Percentiles rank a stretch among this genome's conserved stretches.
Evolutionary conservation across 2,113 vertebrate genomes (phyloP).

Genomic region (Aramus guarauna): DNA sequence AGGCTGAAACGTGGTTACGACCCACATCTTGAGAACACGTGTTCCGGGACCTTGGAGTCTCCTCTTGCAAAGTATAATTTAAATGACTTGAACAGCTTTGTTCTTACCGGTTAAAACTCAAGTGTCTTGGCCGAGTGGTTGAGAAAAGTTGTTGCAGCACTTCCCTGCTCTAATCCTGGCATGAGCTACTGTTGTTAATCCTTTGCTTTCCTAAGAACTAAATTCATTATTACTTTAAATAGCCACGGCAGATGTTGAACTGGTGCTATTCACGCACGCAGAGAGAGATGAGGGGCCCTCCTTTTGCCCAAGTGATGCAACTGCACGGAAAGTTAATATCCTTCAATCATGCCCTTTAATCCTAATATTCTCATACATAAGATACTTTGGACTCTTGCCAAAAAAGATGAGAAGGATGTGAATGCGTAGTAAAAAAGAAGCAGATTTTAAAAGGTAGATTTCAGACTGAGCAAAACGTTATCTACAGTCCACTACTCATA

Average conservation of each 20-base stretch:
- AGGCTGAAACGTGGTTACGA: not conserved
- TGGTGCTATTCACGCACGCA: not conserved
- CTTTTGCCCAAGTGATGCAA: not conserved
- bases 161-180: not conserved
- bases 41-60: not conserved
- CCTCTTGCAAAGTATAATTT: not conserved
- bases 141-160: not conserved
- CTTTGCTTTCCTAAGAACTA: not conserved
- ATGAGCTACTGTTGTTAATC: not conserved
- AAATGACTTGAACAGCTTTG: not conserved
- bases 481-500: not conserved
- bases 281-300: not conserved
- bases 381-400: not conserved
- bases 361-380: not conserved
- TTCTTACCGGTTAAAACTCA: not conserved
- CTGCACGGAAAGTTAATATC: not conserved
- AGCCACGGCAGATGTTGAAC: not conserved
- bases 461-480: not conserved
- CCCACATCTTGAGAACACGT: not conserved
- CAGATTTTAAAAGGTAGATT: not conserved
- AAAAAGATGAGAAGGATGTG: not conserved
- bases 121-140: not conserved
- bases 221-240: slow-evolving; percentile 27
- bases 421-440: not conserved
- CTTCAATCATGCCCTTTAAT: not conserved